Percentiles rank a stretch among this genome's conserved stretches.
Evolutionary conservation across 2,113 vertebrate species (phyloP).

Genomic region (Cavia porcellus): DNA sequence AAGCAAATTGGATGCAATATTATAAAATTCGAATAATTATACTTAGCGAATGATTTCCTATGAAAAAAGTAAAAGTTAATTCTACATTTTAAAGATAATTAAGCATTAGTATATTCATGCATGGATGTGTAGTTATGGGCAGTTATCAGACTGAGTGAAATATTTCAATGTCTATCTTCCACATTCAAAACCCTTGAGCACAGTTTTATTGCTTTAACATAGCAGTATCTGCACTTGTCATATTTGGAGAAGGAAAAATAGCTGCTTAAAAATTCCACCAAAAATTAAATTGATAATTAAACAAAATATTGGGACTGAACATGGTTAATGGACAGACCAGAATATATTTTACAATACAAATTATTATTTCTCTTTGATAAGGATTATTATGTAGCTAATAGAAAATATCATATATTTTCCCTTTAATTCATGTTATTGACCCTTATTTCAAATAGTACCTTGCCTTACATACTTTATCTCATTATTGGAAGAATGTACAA

Average conservation of each 20-base stretch:
- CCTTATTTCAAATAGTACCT: neutral
- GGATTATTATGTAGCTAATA: neutral
- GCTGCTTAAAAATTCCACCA: neutral
- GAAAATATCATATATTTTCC: neutral
- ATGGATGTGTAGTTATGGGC: conserved; percentile 60
- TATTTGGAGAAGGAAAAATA: neutral
- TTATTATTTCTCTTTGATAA: conserved; percentile 16
- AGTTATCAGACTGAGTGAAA: conserved; percentile 62
- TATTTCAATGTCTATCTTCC: conserved; percentile 27
- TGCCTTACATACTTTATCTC: neutral
- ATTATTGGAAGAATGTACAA: neutral
- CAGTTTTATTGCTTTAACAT: neutral
- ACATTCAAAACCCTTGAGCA: neutral
- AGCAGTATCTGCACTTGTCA: neutral
- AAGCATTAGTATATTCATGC: conserved; percentile 76
- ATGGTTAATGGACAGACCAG: neutral
- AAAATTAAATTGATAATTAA: conserved; percentile 77
- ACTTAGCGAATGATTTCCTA: neutral
- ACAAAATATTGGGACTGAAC: conserved; percentile 16
- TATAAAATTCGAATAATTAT: conserved; percentile 38
- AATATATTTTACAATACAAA: conserved; percentile 21
- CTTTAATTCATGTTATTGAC: neutral
- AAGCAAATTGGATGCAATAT: neutral
- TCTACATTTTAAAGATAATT: conserved; percentile 76
- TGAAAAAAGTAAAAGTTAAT: conserved; percentile 31